Evolutionary conservation across 2,797 vertebrate genomes (phyloP).

Genomic region (Acrossocheilus fasciatus): DNA sequence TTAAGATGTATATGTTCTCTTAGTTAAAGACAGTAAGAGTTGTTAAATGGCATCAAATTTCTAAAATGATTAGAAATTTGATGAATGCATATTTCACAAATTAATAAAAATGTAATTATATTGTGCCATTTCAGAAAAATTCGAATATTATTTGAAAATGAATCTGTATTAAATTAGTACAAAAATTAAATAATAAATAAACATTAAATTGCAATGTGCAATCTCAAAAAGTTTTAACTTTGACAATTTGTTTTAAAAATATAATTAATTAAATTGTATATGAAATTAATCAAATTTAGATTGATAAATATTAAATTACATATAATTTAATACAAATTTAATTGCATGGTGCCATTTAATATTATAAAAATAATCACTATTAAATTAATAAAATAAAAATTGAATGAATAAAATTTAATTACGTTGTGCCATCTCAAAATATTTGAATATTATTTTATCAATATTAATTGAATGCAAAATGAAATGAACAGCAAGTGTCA

Average conservation of each 20-base stretch:
- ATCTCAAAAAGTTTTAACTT: too few relatives aligned
- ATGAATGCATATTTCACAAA: background rate
- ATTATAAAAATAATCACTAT: background rate
- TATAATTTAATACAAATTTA: background rate
- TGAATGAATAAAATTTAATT: background rate
- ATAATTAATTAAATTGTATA: too few relatives aligned
- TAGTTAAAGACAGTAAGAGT: background rate
- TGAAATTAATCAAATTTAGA: too few relatives aligned
- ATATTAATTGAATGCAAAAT: background rate
- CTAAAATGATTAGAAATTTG: too few relatives aligned
- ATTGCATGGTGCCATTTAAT: background rate
- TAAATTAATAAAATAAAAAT: background rate
- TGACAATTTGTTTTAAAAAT: too few relatives aligned
- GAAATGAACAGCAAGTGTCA: background rate
- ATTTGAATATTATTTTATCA: background rate
- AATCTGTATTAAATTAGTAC: too few relatives aligned
- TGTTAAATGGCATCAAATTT: background rate
- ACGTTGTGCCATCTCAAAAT: background rate
- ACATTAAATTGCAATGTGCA: too few relatives aligned
- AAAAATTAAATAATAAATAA: background rate
- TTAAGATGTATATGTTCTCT: too few relatives aligned
- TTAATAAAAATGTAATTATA: background rate
- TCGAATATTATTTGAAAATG: background rate
- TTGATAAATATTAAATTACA: too few relatives aligned
- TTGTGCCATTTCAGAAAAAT: background rate